Base-by-base conservation (phyloP, 2,113 vertebrate genomes). In the Empidonax alnorum region DNA sequence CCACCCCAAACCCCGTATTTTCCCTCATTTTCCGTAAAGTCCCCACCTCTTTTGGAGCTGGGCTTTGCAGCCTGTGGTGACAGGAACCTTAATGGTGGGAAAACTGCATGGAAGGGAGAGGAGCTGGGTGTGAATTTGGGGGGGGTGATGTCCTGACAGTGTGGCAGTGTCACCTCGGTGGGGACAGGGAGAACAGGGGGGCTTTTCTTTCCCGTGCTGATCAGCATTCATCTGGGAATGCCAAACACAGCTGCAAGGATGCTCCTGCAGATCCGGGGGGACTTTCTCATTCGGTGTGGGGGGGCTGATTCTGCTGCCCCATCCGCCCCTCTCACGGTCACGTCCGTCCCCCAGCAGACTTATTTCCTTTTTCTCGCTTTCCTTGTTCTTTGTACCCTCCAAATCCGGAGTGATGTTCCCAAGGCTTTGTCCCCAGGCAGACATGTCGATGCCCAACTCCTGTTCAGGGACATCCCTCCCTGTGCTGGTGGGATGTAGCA, bases 231-330 rank as follows among this genome's bases (percentile, higher is more conserved):
- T 80, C 79, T 90, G 88, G 65, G 83, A 31, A 7, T 2, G 10
- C 87, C 1, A 31, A 35, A 65, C 87, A 62, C 95, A 96, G 95
- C 89, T 95, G 86, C 47, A 16, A 94, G 87, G 95, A 94, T 95
- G 92, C 90, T 93, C n/a, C 63, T 11, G 12, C 1, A 3, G 75
- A 81, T 89, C 89, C 33, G 20, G 95, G 75, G 93, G 87, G 71
- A 42, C 27, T 92, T 94, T 82, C 37, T 73, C 14, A 2, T 83
- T 17, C 14, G 0, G 1, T 35, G 35, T 7, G 8, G 31, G 27
- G 35, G 7, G 1, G 23, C 16, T 65, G 65, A 62, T 10, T 16
- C 52, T 80, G 59, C 62, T 68, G 47, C 68, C 82, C 56, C 49
- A 12, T 44, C 56, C 62, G 6, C 41, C 67, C 63, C 41, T 18